Evolutionary conservation across 2,797 vertebrate species (phyloP), one percentile per base, ranked within the genome.

Genomic region (Ptychobarbus kaznakovi): DNA sequence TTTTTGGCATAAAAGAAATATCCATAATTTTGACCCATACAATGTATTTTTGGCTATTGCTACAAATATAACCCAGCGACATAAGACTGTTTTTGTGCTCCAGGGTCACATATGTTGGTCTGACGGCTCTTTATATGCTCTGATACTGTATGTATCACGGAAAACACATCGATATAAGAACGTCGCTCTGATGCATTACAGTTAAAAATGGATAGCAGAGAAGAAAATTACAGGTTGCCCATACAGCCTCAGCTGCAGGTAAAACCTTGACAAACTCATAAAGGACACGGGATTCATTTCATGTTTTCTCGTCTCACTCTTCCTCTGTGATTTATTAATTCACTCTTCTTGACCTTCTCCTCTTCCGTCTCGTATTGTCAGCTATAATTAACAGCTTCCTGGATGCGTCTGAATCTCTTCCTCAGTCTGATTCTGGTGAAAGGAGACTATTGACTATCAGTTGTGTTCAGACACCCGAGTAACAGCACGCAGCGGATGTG

Each of bases 241-340:
- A 15, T 68, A 56, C 40, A 6, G 51, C 44, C 65, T 69, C 18
- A 58, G 38, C n/a, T 20, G 1, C 20, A 76, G 42, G 18, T 46
- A 28, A 74, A 66, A 84, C 35, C 63, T 69, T 78, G 46, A 56
- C 35, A 32, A 78, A 44, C 35, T 42, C n/a, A 18, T 58, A 70
- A 79, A 66, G 72, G 35, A 66, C 28, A 79, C 40, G 4, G 56
- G 28, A 65, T 65, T 79, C 1, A 40, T 83, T 65, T 16, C 32
- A 83, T 76, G 61, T 81, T 81, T 75, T 25, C 25, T 38, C 2
- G 12, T 76, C 44, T 86, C 69, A 15, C 22, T 80, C 58, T 40
- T 73, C 70, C 53, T 85, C 70, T 73, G 58, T 75, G 66, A 80
- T 73, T 85, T 73, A 80, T 81, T 74, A 63, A 68, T 81, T 86